Percentiles rank a stretch among this genome's conserved stretches.
Evolutionary conservation across 2,113 vertebrate species (phyloP).

Genomic region (Cinclus cinclus): DNA sequence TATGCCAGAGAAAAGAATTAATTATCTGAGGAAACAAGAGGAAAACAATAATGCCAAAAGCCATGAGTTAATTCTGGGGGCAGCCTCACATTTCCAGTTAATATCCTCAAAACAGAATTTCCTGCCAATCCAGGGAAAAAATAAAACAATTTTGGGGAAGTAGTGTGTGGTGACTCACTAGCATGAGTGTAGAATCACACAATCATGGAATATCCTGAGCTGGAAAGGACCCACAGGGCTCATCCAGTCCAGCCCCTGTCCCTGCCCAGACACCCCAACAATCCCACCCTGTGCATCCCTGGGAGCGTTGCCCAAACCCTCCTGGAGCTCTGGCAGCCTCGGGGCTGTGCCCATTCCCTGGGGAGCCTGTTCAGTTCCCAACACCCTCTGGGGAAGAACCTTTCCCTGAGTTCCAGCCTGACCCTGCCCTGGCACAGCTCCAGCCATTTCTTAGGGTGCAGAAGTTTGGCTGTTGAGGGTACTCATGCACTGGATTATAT

Average conservation of each 20-base stretch:
- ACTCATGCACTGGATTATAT: background rate
- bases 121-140: background rate
- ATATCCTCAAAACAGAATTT: background rate
- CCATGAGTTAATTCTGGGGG: background rate
- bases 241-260: fast-evolving
- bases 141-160: background rate
- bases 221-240: fast-evolving
- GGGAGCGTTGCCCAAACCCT: fast-evolving
- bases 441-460: fast-evolving
- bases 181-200: background rate
- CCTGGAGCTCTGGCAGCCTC: background rate
- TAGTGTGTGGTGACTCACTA: background rate
- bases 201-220: fast-evolving
- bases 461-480: background rate
- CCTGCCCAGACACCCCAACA: background rate
- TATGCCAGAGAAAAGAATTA: background rate
- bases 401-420: background rate
- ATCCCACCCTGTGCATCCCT: background rate
- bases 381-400: background rate
- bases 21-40: background rate
- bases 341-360: background rate
- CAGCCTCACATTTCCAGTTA: background rate
- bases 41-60: background rate
- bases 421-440: background rate
- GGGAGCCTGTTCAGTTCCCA: background rate